Percentiles rank a stretch among this genome's conserved stretches.
These are phyloP conservation scores for Harlomillsia oculata DNA, from an alignment of 1,140 invertebrate genomes.

Conservation along the genomic window DNA sequence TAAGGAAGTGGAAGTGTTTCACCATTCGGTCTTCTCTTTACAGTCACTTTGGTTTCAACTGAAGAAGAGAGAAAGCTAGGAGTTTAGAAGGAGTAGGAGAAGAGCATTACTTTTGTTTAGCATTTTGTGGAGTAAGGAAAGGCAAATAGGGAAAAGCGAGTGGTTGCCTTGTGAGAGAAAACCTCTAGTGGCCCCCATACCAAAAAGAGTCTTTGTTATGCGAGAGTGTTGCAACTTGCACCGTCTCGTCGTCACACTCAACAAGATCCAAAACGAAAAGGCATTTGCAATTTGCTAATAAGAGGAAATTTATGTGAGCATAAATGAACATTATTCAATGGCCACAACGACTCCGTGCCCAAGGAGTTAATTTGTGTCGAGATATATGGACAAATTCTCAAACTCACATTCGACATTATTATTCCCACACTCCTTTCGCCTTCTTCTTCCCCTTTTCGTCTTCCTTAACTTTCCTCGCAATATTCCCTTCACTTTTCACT, in stretches of 20 bases:
- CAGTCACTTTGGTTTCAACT: not conserved
- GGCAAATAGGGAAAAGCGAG: too few species aligned
- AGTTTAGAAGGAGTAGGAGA: too few species aligned
- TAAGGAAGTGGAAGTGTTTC: constrained; percentile 23
- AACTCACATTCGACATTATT: constrained; percentile 32
- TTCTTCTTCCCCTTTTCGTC: constrained; percentile 1
- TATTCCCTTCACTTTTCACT: constrained; percentile 8
- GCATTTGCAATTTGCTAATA: constrained; percentile 35
- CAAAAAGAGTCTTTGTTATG: too few species aligned
- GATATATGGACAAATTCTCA: constrained; percentile 35
- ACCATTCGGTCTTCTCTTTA: not conserved
- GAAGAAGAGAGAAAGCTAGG: too few species aligned
- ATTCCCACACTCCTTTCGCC: constrained; percentile 21
- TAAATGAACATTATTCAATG: constrained; percentile 35
- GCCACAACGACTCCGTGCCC: constrained; percentile 27
- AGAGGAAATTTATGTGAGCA: constrained; percentile 33
- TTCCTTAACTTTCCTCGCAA: too few species aligned
- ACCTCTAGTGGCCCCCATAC: too few species aligned
- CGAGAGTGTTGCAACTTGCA: too few species aligned
- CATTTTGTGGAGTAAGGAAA: too few species aligned
- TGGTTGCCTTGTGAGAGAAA: too few species aligned
- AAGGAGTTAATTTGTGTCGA: constrained; percentile 32
- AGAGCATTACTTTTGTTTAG: too few species aligned
- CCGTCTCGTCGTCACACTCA: not conserved
- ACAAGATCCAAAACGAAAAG: constrained; percentile 20